Percentiles rank a stretch among this genome's conserved stretches.
Evolutionary conservation across 2,888 invertebrate genomes (phyloP).

Genomic region (Choristoneura rosaceana): DNA sequence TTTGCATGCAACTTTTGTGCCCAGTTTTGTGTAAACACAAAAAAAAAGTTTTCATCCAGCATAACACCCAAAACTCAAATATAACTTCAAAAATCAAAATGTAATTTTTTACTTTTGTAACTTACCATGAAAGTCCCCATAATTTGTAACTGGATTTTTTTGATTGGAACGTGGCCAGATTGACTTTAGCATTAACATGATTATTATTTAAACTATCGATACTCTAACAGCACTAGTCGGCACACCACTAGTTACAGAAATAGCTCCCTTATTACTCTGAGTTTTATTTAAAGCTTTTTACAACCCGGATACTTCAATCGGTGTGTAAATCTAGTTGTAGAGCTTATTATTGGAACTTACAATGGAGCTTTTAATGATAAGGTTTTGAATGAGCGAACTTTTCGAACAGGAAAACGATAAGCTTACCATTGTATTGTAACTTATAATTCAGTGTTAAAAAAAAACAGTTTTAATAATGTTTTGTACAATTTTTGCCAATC

Average conservation of each 20-base stretch:
- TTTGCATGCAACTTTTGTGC: too few relatives aligned
- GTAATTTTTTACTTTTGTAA: too few relatives aligned
- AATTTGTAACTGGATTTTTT: too few relatives aligned
- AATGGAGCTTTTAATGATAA: conserved; percentile 31
- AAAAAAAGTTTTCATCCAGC: too few relatives aligned
- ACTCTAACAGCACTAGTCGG: neutral
- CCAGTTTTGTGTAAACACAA: too few relatives aligned
- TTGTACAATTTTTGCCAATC: too few relatives aligned
- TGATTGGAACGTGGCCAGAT: too few relatives aligned
- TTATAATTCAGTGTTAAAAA: neutral
- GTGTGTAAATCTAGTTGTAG: conserved; percentile 18
- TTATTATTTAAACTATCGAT: neutral
- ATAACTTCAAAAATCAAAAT: too few relatives aligned
- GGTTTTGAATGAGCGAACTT: conserved; percentile 15
- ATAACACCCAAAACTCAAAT: too few relatives aligned
- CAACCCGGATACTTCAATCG: conserved; percentile 20
- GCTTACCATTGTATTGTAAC: neutral
- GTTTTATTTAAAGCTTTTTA: conserved; percentile 23
- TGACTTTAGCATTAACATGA: neutral
- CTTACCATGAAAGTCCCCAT: too few relatives aligned
- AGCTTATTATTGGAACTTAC: conserved; percentile 17
- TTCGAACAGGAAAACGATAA: conserved; percentile 20
- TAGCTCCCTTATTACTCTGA: conserved; percentile 25
- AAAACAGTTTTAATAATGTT: too few relatives aligned
- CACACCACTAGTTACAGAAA: conserved; percentile 19